Evolutionary conservation across 30 jellyfish, hydroid and myxozoan genomes (phyloP), one percentile per base, ranked within the genome.

Genomic region (Cassiopea andromeda): DNA sequence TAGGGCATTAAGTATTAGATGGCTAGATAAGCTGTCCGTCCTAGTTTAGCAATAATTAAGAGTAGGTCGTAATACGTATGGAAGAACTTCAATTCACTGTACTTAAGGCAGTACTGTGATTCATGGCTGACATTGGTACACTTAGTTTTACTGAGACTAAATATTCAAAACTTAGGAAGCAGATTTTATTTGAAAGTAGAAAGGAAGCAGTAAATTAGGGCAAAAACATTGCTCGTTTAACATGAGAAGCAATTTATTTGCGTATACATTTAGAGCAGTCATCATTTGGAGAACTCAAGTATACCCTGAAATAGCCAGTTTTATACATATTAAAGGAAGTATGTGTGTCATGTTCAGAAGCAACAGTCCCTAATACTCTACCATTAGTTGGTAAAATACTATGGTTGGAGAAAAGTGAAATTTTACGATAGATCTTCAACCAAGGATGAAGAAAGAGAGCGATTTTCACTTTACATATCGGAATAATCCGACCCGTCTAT

Each of bases 181-280:
- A 43, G 15, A 5, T 17, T 68, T 3, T 54, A 6, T 54, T 6
- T 54, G 64, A 54, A 54, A 3, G 64, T 54, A 54, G 64, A 10
- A 6, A 54, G 12, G 7, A 54, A 3, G 64, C 38, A 54, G 12
- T 54, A 10, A 10, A 54, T 54, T 6, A 54, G 7, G 64, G 12
- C 64, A 54, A 54, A 54, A 64, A 2, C 15, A 64, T 64, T 64
- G 27, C 15, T 27, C 15, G 73, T 83, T 69, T 68, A 67, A 83
- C 85, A 84, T 78, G 98, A 93, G 89, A 82, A 96, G 78, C 99
- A 98, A 57, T 94, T 94, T 75, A 91, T 94, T 50, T 94, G 99
- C 75, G 99, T 90, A 48, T 85, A 83, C 72, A 19, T 97, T 12
- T 98, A 98, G 9, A 90, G 99, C 81, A 98, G 96, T 14, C 89